Percentiles rank a stretch among this genome's conserved stretches.
Conservation (phyloP, 2,888 invertebrate species). For the Rhabditophanes sp. region DNA sequence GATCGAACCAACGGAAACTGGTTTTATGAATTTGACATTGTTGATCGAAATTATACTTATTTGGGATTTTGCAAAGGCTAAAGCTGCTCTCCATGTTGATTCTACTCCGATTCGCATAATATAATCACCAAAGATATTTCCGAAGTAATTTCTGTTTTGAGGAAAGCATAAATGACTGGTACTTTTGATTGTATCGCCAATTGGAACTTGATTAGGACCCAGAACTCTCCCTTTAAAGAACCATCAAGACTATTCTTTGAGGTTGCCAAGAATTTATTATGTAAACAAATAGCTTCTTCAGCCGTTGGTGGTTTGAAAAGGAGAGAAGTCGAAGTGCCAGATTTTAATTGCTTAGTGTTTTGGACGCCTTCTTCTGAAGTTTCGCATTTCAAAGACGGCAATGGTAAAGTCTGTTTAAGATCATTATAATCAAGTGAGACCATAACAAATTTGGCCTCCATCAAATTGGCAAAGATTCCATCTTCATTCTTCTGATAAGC, state of each 20-base stretch:
- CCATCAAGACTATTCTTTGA: no score
- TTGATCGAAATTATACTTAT: neutral
- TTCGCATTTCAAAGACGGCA: neutral
- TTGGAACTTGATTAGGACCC: no score
- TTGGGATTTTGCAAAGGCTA: neutral
- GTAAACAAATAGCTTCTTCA: no score
- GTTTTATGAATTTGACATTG: neutral
- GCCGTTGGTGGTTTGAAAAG: no score
- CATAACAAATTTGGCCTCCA: conserved; percentile 1
- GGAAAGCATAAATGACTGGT: conserved; percentile 1
- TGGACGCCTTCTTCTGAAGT: neutral
- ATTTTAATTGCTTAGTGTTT: no score
- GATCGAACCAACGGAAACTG: neutral
- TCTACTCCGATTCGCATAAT: conserved; percentile 1
- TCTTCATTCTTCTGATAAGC: neutral
- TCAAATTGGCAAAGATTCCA: no score
- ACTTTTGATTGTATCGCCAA: neutral
- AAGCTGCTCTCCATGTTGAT: neutral
- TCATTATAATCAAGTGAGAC: neutral
- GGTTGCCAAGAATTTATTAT: no score
- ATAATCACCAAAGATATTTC: conserved; percentile 1
- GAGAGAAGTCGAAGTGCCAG: no score
- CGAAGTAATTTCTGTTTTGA: neutral
- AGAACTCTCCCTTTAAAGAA: no score
- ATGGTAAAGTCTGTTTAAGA: neutral